Evolutionary conservation across 2,888 invertebrate species (phyloP).

Genomic region (Mythimna loreyi): DNA sequence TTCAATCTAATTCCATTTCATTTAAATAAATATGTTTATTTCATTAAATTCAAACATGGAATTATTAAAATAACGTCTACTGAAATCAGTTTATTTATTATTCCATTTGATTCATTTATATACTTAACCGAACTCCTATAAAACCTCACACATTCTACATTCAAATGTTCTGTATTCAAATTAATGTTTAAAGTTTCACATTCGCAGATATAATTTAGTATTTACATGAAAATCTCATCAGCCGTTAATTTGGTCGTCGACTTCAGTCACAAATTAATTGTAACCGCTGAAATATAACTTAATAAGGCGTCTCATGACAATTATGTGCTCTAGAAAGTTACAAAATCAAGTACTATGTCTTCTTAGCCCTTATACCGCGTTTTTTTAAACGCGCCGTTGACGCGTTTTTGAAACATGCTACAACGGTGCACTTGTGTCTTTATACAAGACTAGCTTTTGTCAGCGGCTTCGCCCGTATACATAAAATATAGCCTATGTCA

Average conservation of each 20-base stretch:
- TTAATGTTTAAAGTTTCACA: slow-evolving; percentile 24
- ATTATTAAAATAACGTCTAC: no score
- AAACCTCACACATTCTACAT: slow-evolving; percentile 9
- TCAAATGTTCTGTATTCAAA: slow-evolving; percentile 10
- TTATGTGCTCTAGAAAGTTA: background rate
- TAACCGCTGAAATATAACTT: background rate
- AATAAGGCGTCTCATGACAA: background rate
- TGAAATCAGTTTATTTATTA: no score
- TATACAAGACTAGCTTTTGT: no score
- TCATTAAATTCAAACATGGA: no score
- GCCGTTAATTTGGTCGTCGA: slow-evolving; percentile 22
- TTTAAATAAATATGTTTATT: no score
- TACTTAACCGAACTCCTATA: slow-evolving; percentile 12
- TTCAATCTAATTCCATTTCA: no score
- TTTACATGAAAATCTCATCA: slow-evolving; percentile 43
- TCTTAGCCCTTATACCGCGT: no score
- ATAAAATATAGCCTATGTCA: no score
- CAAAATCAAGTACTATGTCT: background rate
- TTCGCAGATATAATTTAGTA: slow-evolving; percentile 21
- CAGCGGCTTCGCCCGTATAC: no score
- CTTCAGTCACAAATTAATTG: slow-evolving; percentile 7
- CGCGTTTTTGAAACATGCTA: no score
- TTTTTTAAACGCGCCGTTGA: no score
- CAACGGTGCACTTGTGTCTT: no score
- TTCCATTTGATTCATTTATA: background rate